A percentile compares a stretch with the other conserved stretches of the same genome.
Conservation (phyloP, 2,888 invertebrate genomes). For the Cosmia pyralina region DNA sequence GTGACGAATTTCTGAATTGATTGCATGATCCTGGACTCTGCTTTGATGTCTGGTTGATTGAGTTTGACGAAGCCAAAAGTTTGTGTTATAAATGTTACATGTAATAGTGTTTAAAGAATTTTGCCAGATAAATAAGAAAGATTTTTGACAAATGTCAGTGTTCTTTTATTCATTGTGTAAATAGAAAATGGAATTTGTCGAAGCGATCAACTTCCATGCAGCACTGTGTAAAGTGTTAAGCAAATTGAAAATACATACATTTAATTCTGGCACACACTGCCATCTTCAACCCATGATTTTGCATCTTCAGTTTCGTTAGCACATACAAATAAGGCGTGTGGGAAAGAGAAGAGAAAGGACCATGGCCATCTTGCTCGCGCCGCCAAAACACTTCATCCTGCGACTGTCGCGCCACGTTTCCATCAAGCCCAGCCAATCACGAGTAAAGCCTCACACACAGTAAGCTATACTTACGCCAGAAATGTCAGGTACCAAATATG, state of each 20-base stretch:
- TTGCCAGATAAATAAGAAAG: constrained; percentile 19
- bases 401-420: constrained; percentile 74
- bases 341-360: constrained; percentile 81
- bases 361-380: constrained; percentile 89
- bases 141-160: constrained; percentile 19
- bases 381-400: constrained; percentile 79
- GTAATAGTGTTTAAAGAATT: constrained; percentile 1
- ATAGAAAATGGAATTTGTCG: constrained; percentile 41
- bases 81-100: neutral
- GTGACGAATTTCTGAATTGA: constrained; percentile 26
- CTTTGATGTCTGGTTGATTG: constrained; percentile 24
- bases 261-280: constrained; percentile 46
- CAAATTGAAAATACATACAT: constrained; percentile 65
- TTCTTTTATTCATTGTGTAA: constrained; percentile 15
- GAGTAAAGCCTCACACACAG: constrained; percentile 75
- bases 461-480: constrained; percentile 78
- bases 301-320: constrained; percentile 83
- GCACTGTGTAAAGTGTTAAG: constrained; percentile 63
- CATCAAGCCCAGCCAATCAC: constrained; percentile 73
- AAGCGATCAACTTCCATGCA: constrained; percentile 68
- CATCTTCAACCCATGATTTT: constrained; percentile 56
- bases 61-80: constrained; percentile 19
- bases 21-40: constrained; percentile 38
- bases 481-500: constrained; percentile 74
- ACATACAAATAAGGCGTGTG: constrained; percentile 77